Conservation (phyloP, 2,797 vertebrate genomes). For the Cuniculus paca region DNA sequence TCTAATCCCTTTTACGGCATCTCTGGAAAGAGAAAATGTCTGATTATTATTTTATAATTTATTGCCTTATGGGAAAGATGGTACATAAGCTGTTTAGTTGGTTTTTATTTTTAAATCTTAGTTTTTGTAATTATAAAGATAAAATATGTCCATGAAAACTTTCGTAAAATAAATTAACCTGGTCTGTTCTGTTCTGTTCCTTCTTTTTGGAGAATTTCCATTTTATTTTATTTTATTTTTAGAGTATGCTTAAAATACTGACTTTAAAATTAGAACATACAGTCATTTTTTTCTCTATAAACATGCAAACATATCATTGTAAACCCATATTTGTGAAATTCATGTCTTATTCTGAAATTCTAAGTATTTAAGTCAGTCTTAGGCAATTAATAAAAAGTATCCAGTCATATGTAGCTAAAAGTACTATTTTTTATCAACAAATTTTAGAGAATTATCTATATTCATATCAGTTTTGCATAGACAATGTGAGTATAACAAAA, state of each 20-base stretch:
- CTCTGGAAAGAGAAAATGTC: not conserved
- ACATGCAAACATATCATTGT: not conserved
- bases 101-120: not conserved
- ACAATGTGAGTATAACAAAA: not conserved
- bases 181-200: too few species aligned
- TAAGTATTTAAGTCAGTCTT: not conserved
- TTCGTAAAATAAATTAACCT: not conserved
- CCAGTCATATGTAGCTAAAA: not conserved
- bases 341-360: not conserved
- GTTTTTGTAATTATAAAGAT: not conserved
- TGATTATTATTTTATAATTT: not conserved
- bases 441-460: not conserved
- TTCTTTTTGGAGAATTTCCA: too few species aligned
- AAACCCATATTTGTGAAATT: not conserved
- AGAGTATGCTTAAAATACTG: not conserved
- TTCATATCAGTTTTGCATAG: not conserved
- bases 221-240: not conserved
- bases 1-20: not conserved
- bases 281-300: conserved; percentile 24
- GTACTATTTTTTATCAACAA: conserved; percentile 10
- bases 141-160: not conserved
- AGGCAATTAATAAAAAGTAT: not conserved
- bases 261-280: not conserved
- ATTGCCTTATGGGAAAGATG: not conserved
- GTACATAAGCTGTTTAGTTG: not conserved